Evolutionary conservation across 2,888 invertebrate species (phyloP), one percentile per base, ranked within the genome.

Genomic region (Caenorhabditis zanzibari): DNA sequence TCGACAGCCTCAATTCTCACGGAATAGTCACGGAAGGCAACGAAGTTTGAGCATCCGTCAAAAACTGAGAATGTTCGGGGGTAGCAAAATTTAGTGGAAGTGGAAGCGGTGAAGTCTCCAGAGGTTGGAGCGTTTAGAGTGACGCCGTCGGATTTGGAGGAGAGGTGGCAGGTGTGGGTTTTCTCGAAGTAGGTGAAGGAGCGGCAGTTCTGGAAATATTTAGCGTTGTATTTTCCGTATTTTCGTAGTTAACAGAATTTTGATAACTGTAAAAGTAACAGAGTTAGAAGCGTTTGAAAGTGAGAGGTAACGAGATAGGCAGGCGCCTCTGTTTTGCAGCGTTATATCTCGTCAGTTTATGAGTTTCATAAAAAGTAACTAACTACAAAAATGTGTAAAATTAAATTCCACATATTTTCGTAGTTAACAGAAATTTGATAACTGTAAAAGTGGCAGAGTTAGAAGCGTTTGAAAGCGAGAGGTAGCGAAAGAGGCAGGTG

Each of bases 11-110:
- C 80, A 38, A 80, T 56, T 44, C 79, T 52, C 3, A 89, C 87
- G 19, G 90, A 85, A 59, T 90, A 90, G 75, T 91, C 91, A n/a
- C 90, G 85, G 88, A 92, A 92, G n/a, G 90, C 90, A 41, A 92
- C 79, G 66, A 92, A 91, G 41, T 89, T 89, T 10, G 87, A 82
- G 75, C 92, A 92, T 28, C 88, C 85, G 32, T 85, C 84, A 85
- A 92, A 92, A 7, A 90, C 88, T 6, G 89, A 76, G 49, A 91
- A 84, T 0, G 85, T 84, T 2, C 85, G 90, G 1, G 89, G 79
- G 68, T 85, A 89, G 71, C 89, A 89, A 86, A 89, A 89, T 61
- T 85, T 84, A 12, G 88, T 87, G 56, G 86, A 85, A 19, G 87
- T 85, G 10, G 80, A 66, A 14, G 87, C 86, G 14, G 86, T 81